These are phyloP conservation scores for Phalacrocorax aristotelis DNA, from an alignment of 2,113 vertebrate species.

Conservation along the genomic window DNA sequence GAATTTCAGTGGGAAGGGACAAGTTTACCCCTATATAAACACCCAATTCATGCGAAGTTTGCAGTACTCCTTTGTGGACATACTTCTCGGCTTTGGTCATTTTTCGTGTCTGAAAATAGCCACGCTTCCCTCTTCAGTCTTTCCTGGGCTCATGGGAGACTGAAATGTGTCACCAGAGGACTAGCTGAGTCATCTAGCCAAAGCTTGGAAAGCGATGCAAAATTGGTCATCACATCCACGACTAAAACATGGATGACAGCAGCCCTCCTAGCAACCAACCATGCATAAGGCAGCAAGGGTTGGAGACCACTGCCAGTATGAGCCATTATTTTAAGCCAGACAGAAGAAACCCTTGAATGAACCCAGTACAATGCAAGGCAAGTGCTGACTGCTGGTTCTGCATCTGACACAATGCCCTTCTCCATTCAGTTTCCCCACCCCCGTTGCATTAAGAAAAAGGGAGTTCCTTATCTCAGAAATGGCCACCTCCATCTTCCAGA, in stretches of 20 bases:
- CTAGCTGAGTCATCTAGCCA: slow-evolving; percentile 39
- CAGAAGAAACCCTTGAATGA: neutral
- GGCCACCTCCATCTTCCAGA: neutral
- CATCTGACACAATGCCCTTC: neutral
- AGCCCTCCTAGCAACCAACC: slow-evolving; percentile 19
- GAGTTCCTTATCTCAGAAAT: neutral
- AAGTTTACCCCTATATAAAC: neutral
- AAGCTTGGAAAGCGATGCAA: slow-evolving; percentile 14
- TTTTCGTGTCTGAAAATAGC: slow-evolving; percentile 7
- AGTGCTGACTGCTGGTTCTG: neutral
- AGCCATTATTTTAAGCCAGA: neutral
- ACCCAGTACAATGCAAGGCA: neutral
- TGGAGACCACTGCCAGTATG: neutral
- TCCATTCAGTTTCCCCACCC: neutral
- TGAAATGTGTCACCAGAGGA: slow-evolving; percentile 48
- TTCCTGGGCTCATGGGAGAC: slow-evolving; percentile 17
- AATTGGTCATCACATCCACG: slow-evolving; percentile 21
- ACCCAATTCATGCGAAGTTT: neutral
- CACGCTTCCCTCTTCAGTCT: neutral
- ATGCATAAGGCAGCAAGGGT: neutral
- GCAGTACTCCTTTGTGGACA: neutral
- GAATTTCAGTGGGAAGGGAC: neutral
- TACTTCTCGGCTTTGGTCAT: neutral
- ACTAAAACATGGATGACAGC: neutral
- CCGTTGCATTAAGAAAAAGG: neutral